Percentiles rank a stretch among this genome's conserved stretches.
Conservation (phyloP, 92 coral and sea anemone genomes). For the Bergia sp. region DNA sequence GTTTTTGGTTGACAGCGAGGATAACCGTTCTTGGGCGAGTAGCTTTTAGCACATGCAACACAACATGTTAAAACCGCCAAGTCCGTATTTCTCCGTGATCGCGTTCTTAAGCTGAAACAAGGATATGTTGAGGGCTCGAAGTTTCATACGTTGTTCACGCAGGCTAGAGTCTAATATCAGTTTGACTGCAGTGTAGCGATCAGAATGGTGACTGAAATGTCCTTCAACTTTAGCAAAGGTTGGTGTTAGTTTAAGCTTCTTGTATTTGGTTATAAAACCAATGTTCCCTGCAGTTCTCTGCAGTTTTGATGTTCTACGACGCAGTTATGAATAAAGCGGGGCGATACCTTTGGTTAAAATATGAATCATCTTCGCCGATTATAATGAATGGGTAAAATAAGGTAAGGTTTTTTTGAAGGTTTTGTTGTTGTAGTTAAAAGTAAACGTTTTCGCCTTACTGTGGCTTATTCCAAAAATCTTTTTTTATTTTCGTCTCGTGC, state of each 20-base stretch:
- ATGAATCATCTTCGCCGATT: too few relatives aligned
- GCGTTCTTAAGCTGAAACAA: not conserved
- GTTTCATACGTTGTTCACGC: not conserved
- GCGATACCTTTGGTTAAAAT: not conserved
- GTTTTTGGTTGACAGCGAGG: constrained; percentile 16
- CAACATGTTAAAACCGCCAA: not conserved
- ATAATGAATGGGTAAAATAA: too few relatives aligned
- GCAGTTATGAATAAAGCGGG: not conserved
- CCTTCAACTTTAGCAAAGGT: constrained; percentile 16
- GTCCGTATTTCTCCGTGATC: not conserved
- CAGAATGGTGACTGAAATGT: not conserved
- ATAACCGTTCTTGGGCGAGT: constrained; percentile 1
- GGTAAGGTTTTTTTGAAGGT: too few relatives aligned
- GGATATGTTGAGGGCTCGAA: too few relatives aligned
- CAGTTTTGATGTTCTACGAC: constrained; percentile 1
- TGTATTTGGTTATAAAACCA: not conserved
- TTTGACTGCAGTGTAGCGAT: constrained; percentile 34
- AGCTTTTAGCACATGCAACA: not conserved
- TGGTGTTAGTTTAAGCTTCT: constrained; percentile 3
- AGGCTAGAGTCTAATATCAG: constrained; percentile 22
- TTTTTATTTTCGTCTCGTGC: too few relatives aligned
- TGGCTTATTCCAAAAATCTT: too few relatives aligned
- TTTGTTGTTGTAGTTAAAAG: too few relatives aligned
- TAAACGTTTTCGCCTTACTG: too few relatives aligned
- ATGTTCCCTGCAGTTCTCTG: constrained; percentile 1